Evolutionary conservation across 2,797 vertebrate genomes (phyloP), one percentile per base, ranked within the genome.

Genomic region (Streptopelia turtur): DNA sequence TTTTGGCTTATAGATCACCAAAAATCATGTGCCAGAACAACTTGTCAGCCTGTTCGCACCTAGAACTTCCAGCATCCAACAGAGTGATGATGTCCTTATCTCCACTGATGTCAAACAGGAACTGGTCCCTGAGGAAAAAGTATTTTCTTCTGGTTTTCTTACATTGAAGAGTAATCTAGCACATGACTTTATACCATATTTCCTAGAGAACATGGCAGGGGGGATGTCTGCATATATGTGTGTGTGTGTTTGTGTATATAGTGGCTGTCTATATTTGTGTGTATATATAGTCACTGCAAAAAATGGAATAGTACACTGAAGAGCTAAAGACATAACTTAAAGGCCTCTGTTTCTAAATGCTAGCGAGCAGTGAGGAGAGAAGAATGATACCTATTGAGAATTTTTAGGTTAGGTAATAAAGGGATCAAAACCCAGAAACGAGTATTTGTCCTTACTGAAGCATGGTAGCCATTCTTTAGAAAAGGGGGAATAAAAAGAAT

Each of bases 11-110:
- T 55, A 96, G 93, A 15, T 94, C 96, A 71, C 90, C 93, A 91
- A 97, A 98, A 85, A 87, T 95, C 17, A 66, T 91, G 49, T 76
- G 60, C 35, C 91, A 93, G 61, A 95, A 64, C 91, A 95, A 37
- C 59, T 68, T 96, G 57, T 95, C 87, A 83, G 75, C 86, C 68
- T 95, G 93, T 55, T 94, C 93, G 25, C 93, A 69, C 57, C 81
- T 88, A 50, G 96, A 95, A n/a, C 55, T 65, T 63, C 83, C 91
- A 71, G 72, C 79, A 47, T 94, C 89, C 53, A 91, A 94, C 95
- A 93, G 89, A 92, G 60, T 93, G 95, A 49, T 66, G 2, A 55
- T 87, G 35, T 53, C 89, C 13, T 59, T 96, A 21, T 88, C 96
- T 69, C 90, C 90, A 20, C 65, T 95, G 83, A 91, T 92, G 86